Evolutionary conservation across 1,140 invertebrate genomes (phyloP), one percentile per base, ranked within the genome.

Genomic region (Diploscapter pachys): DNA sequence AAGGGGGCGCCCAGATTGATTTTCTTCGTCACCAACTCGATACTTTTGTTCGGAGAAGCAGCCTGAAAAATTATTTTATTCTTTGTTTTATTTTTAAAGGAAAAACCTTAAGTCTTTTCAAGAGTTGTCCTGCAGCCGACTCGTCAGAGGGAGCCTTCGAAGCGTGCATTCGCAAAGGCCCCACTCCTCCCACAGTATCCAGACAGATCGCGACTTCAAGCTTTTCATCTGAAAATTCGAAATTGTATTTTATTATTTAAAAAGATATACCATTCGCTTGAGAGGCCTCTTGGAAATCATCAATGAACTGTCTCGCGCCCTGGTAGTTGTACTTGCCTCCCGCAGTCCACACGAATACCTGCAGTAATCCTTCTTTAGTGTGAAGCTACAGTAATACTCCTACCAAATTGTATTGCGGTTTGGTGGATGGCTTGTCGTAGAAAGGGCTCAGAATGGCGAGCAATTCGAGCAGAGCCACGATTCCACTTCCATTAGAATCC

Each of bases 321-420:
- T 95, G 92, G 84, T 94, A 99, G 88, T 98, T 99, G 31, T 95
- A 90, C 87, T 96, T 94, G 11, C 96, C 96, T 75, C 90, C 93
- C 57, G 94, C 94, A 64, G 94, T 91, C 48, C 96, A 87, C 52
- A 97, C 88, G 86, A 99, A 99, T 8, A 97, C 86, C 66, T 68
- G 13, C 13, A 68, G 56, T 13, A 31, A 68, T 5, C 2, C 13
- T 51, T 53, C 51, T 13, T 61, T 55, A 68, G 51, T 53, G 56
- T 1, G 2, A 55, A 48, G 66, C 6, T 11, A 55, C n/a, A 50
- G 66, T 51, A 50, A 70, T 31, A 0, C 31, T 31, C 31, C 1
- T 31, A 31, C 51, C 8, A 99, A 85, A 84, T 96, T 94, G 80
- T 92, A 92, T 80, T 85, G 85, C 11, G 94, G 92, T 80, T 93